Evolutionary conservation across 2,113 vertebrate genomes (phyloP).

Genomic region (Muntiacus reevesi): DNA sequence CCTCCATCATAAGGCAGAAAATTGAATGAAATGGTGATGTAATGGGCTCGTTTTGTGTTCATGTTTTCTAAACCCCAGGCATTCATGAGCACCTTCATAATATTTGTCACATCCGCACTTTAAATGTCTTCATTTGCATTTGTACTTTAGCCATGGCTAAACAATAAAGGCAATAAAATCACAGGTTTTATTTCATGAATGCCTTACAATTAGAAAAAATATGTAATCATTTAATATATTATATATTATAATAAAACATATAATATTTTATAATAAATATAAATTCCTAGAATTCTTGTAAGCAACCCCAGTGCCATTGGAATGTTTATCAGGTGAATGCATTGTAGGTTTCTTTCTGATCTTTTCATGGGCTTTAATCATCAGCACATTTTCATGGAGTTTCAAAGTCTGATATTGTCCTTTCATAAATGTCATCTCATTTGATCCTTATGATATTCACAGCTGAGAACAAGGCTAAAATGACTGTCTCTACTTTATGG

Average conservation of each 20-base stretch:
- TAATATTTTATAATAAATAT: background rate
- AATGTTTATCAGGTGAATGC: background rate
- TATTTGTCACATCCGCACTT: background rate
- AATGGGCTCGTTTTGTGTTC: background rate
- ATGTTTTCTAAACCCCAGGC: background rate
- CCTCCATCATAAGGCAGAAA: background rate
- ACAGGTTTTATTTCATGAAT: background rate
- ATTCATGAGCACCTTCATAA: too few species aligned
- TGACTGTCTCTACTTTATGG: background rate
- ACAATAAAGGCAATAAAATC: background rate
- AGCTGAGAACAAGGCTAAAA: background rate
- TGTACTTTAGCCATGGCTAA: background rate
- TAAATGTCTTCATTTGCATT: background rate
- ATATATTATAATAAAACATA: background rate
- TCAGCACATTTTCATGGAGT: background rate
- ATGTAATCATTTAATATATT: background rate
- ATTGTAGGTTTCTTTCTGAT: accelerated
- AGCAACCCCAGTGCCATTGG: too few species aligned
- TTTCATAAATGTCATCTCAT: background rate
- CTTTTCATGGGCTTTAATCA: background rate
- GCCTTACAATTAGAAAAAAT: background rate
- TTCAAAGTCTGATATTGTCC: background rate
- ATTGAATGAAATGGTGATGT: background rate
- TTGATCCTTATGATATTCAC: background rate
- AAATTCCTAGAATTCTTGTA: background rate